phyloP scores from a whole-genome alignment of 2,888 invertebrate species.

The Drosophila acutilabella region DNA sequence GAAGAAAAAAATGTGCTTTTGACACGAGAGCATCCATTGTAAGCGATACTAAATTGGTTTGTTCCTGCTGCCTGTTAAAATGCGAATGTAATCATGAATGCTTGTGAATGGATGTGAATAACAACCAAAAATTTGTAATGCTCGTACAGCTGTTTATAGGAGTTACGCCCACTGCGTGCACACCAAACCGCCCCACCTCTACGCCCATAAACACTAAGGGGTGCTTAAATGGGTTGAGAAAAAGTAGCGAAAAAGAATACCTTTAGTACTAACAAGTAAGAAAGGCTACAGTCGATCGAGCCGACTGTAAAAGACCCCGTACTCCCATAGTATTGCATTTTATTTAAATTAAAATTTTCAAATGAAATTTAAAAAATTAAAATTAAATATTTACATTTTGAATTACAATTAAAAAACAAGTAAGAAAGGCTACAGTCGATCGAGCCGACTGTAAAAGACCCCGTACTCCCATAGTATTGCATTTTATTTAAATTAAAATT shows the following conservation, averaged over 20 bases:
- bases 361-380: too few relatives aligned
- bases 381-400: too few relatives aligned
- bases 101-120: slow-evolving; percentile 33
- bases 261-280: slow-evolving; percentile 2
- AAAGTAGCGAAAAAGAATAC: not conserved
- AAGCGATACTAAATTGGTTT: slow-evolving; percentile 81
- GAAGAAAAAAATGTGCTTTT: slow-evolving; percentile 75
- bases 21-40: slow-evolving; percentile 80
- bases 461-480: too few relatives aligned
- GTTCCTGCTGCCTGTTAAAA: slow-evolving; percentile 50
- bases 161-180: slow-evolving; percentile 34
- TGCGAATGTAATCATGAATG: slow-evolving; percentile 41
- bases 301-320: too few relatives aligned
- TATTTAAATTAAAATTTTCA: too few relatives aligned
- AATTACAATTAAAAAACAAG: too few relatives aligned
- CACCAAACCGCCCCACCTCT: not conserved
- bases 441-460: too few relatives aligned
- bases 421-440: too few relatives aligned
- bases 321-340: too few relatives aligned
- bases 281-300: too few relatives aligned
- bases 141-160: slow-evolving; percentile 33
- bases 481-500: too few relatives aligned
- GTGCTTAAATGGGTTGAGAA: slow-evolving; percentile 3
- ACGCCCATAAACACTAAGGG: not conserved
- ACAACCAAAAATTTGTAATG: slow-evolving; percentile 16